Conservation (phyloP, 2,113 vertebrate genomes). For the Cisticola juncidis region DNA sequence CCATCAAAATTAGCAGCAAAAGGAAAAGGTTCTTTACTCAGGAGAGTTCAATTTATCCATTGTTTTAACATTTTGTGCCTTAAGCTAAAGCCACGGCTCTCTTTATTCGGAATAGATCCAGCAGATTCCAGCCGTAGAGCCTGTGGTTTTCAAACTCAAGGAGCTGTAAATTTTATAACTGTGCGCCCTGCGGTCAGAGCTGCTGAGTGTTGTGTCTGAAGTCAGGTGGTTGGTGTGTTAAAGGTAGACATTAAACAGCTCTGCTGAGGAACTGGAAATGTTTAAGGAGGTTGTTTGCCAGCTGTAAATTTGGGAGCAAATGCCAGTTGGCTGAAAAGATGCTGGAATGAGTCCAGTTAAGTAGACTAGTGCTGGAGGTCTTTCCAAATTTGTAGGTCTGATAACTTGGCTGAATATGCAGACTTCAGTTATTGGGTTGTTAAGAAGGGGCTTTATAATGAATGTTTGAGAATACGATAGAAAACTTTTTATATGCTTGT, state of each 20-base stretch:
- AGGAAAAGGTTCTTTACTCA: constrained; percentile 23
- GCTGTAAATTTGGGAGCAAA: constrained; percentile 77
- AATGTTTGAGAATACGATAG: neutral
- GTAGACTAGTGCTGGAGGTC: constrained; percentile 73
- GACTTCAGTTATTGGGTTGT: neutral
- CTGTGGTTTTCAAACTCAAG: constrained; percentile 70
- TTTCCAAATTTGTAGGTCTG: constrained; percentile 71
- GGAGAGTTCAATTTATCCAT: constrained; percentile 30
- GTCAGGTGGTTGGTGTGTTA: constrained; percentile 78
- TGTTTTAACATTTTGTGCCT: constrained; percentile 37
- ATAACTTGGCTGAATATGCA: constrained; percentile 39
- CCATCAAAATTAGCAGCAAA: constrained; percentile 47
- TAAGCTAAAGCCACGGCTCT: neutral
- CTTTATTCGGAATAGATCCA: constrained; percentile 13
- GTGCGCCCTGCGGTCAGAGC: constrained; percentile 70
- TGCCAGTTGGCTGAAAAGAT: constrained; percentile 74
- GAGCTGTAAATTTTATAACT: constrained; percentile 83
- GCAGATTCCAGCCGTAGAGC: constrained; percentile 34
- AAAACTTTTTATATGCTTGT: constrained; percentile 30
- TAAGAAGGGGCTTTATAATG: constrained; percentile 18
- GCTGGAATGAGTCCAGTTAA: constrained; percentile 75
- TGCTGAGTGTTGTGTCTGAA: constrained; percentile 78
- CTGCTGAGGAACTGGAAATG: constrained; percentile 75
- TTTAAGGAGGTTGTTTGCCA: constrained; percentile 75
- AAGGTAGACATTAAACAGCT: constrained; percentile 80